These are phyloP conservation scores for Crotalus helleri DNA, from an alignment of 2,113 vertebrate species.

Conservation along the genomic window DNA sequence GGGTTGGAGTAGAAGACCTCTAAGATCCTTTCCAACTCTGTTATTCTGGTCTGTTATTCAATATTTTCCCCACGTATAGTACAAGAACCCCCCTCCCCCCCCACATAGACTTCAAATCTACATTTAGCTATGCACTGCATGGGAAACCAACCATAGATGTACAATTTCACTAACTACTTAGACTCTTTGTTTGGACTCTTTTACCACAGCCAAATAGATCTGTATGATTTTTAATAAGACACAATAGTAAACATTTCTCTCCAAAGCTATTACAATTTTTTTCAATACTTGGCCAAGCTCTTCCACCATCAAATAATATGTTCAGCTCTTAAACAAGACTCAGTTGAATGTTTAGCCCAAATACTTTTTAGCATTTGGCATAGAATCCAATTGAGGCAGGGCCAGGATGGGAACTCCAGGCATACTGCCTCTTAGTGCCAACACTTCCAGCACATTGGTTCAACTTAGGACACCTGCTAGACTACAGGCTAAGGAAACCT, in stretches of 20 bases:
- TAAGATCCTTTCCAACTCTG: neutral
- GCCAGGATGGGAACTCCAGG: conserved; percentile 65
- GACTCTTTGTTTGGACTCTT: neutral
- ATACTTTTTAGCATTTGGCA: conserved; percentile 32
- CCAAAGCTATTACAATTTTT: neutral
- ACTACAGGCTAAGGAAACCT: conserved; percentile 17
- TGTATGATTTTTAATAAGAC: neutral
- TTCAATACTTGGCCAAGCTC: neutral
- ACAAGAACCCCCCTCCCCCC: neutral
- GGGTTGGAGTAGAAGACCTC: neutral
- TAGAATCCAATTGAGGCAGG: conserved; percentile 35
- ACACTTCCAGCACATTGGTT: conserved; percentile 35
- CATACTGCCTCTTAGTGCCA: conserved; percentile 56
- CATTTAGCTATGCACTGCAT: neutral
- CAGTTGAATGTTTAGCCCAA: conserved; percentile 31
- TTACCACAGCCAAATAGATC: neutral
- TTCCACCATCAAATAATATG: neutral
- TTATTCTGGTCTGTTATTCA: neutral
- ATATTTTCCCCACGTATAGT: neutral
- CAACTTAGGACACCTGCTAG: conserved; percentile 60
- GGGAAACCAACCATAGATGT: neutral
- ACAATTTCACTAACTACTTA: neutral
- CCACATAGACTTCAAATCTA: neutral
- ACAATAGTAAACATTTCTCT: neutral
- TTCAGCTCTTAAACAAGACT: neutral